These are phyloP conservation scores for Varecia variegata DNA, from an alignment of 2,797 vertebrate species.

Conservation along the genomic window DNA sequence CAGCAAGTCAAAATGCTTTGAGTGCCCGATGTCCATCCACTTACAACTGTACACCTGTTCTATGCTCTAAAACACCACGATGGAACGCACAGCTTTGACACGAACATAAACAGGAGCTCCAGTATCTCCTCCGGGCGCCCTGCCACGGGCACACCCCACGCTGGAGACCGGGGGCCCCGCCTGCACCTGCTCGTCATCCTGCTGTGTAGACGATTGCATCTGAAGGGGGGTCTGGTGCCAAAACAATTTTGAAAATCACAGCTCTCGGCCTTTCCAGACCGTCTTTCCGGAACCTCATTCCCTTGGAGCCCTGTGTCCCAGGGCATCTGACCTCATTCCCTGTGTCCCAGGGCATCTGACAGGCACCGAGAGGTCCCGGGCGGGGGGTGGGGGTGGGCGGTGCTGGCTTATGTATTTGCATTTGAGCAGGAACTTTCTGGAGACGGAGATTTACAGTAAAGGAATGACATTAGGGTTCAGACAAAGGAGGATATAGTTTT, in stretches of 20 bases:
- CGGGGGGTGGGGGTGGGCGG: too few relatives aligned
- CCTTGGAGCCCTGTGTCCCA: background rate
- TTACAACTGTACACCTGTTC: background rate
- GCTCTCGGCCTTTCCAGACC: background rate
- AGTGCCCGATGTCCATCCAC: accelerated
- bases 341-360: background rate
- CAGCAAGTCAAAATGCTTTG: background rate
- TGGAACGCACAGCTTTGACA: background rate
- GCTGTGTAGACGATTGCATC: background rate
- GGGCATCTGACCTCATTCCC: too few relatives aligned
- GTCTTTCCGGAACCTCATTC: background rate
- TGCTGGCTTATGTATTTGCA: background rate
- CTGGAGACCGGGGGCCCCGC: accelerated
- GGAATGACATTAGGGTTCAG: background rate
- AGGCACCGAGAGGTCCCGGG: background rate
- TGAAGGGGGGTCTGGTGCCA: background rate
- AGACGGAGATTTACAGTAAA: background rate
- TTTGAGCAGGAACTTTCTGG: background rate
- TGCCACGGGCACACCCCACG: accelerated
- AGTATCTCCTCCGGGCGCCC: too few relatives aligned
- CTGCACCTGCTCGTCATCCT: accelerated
- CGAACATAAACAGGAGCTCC: too few relatives aligned
- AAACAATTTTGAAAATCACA: background rate
- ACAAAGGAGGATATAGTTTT: background rate
- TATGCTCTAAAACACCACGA: background rate